Conservation (phyloP, 2,113 vertebrate genomes). For the Pogonocichla stellata region DNA sequence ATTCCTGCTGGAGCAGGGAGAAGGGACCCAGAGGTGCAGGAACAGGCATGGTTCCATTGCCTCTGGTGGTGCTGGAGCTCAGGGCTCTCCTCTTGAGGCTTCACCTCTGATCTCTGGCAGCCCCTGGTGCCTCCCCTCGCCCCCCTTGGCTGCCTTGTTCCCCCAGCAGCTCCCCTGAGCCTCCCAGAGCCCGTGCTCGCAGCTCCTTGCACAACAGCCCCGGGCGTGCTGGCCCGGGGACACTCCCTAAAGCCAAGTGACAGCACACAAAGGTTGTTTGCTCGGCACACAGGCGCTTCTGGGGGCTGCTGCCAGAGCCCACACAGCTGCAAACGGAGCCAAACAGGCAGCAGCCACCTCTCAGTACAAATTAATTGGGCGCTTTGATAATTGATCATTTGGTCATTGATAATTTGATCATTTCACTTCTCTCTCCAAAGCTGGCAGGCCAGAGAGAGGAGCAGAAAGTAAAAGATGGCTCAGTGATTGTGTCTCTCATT, state of each 20-base stretch:
- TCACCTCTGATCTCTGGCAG: too few relatives aligned
- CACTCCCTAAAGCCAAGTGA: not conserved
- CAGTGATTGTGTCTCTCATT: not conserved
- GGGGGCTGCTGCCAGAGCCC: not conserved
- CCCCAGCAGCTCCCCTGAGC: too few relatives aligned
- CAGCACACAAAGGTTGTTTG: not conserved
- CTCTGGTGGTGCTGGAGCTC: too few relatives aligned
- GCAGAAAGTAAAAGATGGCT: rapidly evolving
- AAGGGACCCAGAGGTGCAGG: too few relatives aligned
- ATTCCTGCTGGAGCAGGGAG: not conserved
- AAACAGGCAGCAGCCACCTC: not conserved
- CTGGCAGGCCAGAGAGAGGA: not conserved
- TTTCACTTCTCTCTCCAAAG: not conserved
- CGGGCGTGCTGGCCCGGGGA: not conserved
- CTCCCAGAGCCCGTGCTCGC: too few relatives aligned
- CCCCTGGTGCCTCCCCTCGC: too few relatives aligned
- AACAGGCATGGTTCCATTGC: too few relatives aligned
- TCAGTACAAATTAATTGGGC: not conserved
- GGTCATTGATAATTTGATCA: not conserved
- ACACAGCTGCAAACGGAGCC: not conserved
- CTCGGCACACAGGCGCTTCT: not conserved
- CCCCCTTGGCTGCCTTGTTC: too few relatives aligned
- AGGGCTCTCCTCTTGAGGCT: too few relatives aligned
- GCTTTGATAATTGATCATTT: not conserved
- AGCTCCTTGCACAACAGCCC: too few relatives aligned